A percentile compares a stretch with the other conserved stretches of the same genome.
Evolutionary conservation across 2,113 vertebrate genomes (phyloP).

Genomic region (Onychostruthus taczanowskii): DNA sequence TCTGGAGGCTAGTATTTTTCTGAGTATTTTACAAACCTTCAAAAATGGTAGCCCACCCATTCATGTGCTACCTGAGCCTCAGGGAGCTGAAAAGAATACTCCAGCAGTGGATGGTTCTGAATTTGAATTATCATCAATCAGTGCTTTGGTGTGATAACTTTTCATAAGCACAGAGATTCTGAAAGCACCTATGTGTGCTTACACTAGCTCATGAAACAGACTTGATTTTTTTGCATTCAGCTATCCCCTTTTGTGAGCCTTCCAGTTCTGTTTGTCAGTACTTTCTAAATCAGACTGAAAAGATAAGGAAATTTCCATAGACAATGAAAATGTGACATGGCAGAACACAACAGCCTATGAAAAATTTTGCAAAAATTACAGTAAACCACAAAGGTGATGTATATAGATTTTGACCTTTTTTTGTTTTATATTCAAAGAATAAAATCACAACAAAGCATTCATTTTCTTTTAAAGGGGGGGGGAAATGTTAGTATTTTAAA

Average conservation of each 20-base stretch:
- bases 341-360: neutral
- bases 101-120: neutral
- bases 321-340: neutral
- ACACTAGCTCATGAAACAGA: neutral
- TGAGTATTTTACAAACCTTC: neutral
- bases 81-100: neutral
- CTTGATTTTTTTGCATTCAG: neutral
- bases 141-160: neutral
- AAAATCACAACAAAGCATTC: neutral
- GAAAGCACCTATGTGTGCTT: neutral
- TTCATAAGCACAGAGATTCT: neutral
- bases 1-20: neutral
- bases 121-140: neutral
- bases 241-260: neutral
- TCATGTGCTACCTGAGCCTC: neutral
- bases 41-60: neutral
- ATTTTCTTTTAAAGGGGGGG: neutral
- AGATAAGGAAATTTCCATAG: neutral
- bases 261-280: neutral
- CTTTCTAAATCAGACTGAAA: neutral
- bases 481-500: neutral
- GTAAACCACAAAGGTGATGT: neutral
- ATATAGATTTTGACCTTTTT: neutral
- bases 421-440: neutral
- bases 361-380: neutral